Evolutionary conservation across 2,797 vertebrate genomes (phyloP), one percentile per base, ranked within the genome.

Genomic region (Heteromormyrus szaboi): DNA sequence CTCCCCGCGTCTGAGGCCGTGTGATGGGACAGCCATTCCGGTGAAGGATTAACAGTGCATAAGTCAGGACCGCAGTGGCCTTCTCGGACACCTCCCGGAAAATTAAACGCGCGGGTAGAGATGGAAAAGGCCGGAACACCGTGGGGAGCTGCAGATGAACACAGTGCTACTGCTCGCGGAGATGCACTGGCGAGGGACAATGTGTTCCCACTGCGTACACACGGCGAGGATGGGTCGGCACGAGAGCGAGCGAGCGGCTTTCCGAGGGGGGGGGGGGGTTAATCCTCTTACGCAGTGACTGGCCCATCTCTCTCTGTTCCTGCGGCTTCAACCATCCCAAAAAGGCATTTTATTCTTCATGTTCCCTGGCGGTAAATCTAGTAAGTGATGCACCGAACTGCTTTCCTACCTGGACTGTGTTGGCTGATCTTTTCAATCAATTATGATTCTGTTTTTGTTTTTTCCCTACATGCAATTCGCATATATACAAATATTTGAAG

Each of bases 391-490:
- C 72, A 79, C 72, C 2, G 2, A 33, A 33, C 62, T 33, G 62
- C 25, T 68, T 33, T 33, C 62, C 25, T 68, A 68, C 62, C 62
- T 68, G 62, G 25, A 68, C 62, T 68, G 25, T 0, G 14, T 8
- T 79, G 29, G 29, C 72, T 79, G 72, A 79, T 44, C 29, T 84
- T 48, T 50, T 22, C n/a, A 25, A 19, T 84, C 41, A 50, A 48
- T 50, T 46, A 48, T 50, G 44, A 46, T 14, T 84, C 8, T 50
- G 87, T 88, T 89, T 87, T 85, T 86, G 87, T 90, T 86, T 90
- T 87, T 68, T 76, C 44, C 48, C 87, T 68, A 92, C 88, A 91
- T 41, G 72, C 37, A 79, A 44, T 41, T 79, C 14, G 6, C 72
- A 79, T 44, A 17, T 41, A 44, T 44, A 17, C 17, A 79, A 41